A percentile compares a stretch with the other conserved stretches of the same genome.
Conservation (phyloP, 2,888 invertebrate species). For the Chloroclystis v-ata region DNA sequence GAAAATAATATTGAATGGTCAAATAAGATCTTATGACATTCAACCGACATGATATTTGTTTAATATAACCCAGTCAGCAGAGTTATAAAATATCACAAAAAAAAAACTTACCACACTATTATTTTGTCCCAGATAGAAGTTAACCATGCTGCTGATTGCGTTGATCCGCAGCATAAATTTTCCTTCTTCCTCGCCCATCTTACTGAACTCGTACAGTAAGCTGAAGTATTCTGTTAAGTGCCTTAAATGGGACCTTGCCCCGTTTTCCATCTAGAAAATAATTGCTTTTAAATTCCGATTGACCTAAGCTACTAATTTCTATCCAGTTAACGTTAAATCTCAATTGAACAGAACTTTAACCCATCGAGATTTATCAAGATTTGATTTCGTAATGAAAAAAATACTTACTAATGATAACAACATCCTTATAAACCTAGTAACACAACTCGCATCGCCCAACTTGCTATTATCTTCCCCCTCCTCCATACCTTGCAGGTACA, state of each 20-base stretch:
- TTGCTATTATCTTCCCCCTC: conserved; percentile 78
- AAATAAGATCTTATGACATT: too few species aligned
- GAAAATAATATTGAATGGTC: too few species aligned
- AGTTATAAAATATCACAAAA: too few species aligned
- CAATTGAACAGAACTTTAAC: too few species aligned
- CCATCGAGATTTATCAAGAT: neutral
- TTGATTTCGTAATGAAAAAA: neutral
- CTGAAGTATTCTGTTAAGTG: conserved; percentile 96
- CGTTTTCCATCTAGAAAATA: conserved; percentile 84
- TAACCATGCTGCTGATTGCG: conserved; percentile 93
- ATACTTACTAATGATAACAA: conserved; percentile 86
- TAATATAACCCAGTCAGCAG: too few species aligned
- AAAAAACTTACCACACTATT: conserved; percentile 50
- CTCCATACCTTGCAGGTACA: conserved; percentile 80
- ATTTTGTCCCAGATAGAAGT: conserved; percentile 93
- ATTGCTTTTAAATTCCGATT: neutral
- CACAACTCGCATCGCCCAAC: conserved; percentile 89
- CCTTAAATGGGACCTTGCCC: conserved; percentile 89
- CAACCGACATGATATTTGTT: too few species aligned
- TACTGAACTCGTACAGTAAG: conserved; percentile 93
- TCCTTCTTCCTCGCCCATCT: conserved; percentile 96
- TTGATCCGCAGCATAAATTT: conserved; percentile 91
- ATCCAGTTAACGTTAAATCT: too few species aligned
- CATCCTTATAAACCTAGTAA: conserved; percentile 94
- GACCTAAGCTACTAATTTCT: too few species aligned